Evolutionary conservation across 2,797 vertebrate genomes (phyloP).

Genomic region (Microctenopoma lineatum): DNA sequence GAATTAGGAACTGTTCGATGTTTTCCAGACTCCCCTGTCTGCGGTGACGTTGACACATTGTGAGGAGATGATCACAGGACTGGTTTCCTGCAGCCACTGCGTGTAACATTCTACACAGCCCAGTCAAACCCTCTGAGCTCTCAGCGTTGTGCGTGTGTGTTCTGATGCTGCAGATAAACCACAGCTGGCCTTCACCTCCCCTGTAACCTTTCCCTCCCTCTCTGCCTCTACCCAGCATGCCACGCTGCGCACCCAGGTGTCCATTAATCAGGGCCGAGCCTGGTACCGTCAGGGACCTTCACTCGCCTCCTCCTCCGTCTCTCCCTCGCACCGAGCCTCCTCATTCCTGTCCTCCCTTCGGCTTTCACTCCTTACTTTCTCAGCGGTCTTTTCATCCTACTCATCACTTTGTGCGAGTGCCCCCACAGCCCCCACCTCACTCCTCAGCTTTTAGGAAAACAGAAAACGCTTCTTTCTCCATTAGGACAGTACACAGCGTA

Average conservation of each 20-base stretch:
- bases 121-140: not conserved
- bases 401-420: constrained; percentile 47
- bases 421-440: not conserved
- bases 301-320: constrained; percentile 16
- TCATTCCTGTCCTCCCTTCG: constrained; percentile 38
- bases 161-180: constrained; percentile 36
- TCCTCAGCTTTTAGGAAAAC: constrained; percentile 46
- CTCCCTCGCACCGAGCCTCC: constrained; percentile 16
- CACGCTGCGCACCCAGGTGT: constrained; percentile 55
- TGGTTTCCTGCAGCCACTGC: too few species aligned
- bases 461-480: constrained; percentile 15
- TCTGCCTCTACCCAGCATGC: constrained; percentile 46
- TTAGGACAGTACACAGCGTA: not conserved
- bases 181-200: constrained; percentile 39
- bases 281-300: constrained; percentile 70
- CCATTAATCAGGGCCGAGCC: constrained; percentile 68
- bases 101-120: too few species aligned
- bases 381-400: constrained; percentile 36
- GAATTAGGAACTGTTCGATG: not conserved
- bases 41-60: not conserved
- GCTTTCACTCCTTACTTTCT: constrained; percentile 40
- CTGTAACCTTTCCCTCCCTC: constrained; percentile 52
- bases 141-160: not conserved
- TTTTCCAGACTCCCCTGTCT: not conserved
- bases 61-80: too few species aligned